These are phyloP conservation scores for Eurosta solidaginis DNA, from an alignment of 1,140 invertebrate genomes.

Conservation along the genomic window DNA sequence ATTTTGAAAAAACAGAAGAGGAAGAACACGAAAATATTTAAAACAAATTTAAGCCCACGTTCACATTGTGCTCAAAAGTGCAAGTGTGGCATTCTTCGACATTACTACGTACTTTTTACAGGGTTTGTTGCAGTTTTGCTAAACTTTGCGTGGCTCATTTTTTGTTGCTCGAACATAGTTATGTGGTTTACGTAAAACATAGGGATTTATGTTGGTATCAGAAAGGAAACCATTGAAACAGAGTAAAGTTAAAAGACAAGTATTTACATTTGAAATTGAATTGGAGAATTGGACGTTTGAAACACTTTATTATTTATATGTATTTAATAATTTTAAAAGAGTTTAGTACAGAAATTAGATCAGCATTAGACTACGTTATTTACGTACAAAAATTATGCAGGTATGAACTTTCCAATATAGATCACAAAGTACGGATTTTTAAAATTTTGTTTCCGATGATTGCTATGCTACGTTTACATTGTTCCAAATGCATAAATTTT, in stretches of 20 bases:
- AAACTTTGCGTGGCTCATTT: slow-evolving; percentile 28
- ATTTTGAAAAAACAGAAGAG: neutral
- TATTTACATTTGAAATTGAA: slow-evolving; percentile 19
- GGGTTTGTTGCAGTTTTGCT: slow-evolving; percentile 27
- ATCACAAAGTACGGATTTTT: neutral
- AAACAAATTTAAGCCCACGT: neutral
- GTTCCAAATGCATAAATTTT: no score
- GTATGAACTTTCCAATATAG: neutral
- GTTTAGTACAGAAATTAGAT: neutral
- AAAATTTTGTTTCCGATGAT: no score
- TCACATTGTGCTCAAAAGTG: neutral
- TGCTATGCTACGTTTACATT: no score
- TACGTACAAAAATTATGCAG: neutral
- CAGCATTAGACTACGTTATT: neutral
- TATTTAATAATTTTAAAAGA: neutral
- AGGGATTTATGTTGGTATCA: neutral
- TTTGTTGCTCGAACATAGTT: neutral
- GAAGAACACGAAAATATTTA: neutral
- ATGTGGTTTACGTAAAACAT: neutral
- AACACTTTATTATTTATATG: slow-evolving; percentile 21
- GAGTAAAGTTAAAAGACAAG: slow-evolving; percentile 8
- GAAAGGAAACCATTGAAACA: slow-evolving; percentile 5
- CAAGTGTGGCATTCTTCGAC: slow-evolving; percentile 28
- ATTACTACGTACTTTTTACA: slow-evolving; percentile 38
- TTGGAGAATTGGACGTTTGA: no score